Percentiles rank a stretch among this genome's conserved stretches.
phyloP scores from a whole-genome alignment of 2,113 vertebrate species.

The Trichechus manatus region DNA sequence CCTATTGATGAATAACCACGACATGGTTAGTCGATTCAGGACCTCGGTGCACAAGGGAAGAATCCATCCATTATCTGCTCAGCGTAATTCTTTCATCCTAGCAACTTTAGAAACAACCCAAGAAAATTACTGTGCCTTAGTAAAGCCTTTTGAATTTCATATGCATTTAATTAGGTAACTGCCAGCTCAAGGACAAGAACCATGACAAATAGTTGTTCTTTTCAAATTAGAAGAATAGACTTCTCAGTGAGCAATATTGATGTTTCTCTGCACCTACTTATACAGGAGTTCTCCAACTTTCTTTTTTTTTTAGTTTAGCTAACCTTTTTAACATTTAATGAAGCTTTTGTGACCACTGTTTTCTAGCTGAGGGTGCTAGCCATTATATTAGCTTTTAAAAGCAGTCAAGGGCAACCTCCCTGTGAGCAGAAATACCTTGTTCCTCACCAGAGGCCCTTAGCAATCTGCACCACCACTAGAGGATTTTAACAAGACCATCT shows the following conservation, averaged over 20 bases:
- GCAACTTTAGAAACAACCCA: constrained; percentile 88
- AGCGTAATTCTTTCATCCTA: constrained; percentile 86
- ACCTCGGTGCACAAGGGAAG: constrained; percentile 85
- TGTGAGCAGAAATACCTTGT: background rate
- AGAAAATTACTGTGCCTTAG: constrained; percentile 89
- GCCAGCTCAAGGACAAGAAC: constrained; percentile 87
- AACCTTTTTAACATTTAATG: constrained; percentile 84
- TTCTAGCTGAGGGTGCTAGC: constrained; percentile 72
- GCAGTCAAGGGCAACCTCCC: constrained; percentile 55
- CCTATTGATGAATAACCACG: constrained; percentile 87
- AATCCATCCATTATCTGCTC: constrained; percentile 89
- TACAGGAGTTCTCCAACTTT: constrained; percentile 80
- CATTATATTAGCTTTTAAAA: constrained; percentile 76
- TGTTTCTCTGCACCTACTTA: constrained; percentile 83
- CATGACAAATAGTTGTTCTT: constrained; percentile 91
- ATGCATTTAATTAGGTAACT: constrained; percentile 91
- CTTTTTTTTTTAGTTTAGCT: constrained; percentile 84
- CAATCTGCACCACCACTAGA: constrained; percentile 50
- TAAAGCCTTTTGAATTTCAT: constrained; percentile 90
- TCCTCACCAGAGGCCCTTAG: constrained; percentile 30
- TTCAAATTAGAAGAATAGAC: constrained; percentile 89
- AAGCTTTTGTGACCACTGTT: constrained; percentile 72
- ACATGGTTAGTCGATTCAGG: constrained; percentile 86
- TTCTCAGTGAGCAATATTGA: constrained; percentile 88
- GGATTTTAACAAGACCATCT: constrained; percentile 76